These are phyloP conservation scores for Ophiothrix spiculata DNA, from an alignment of 35 echinoderm and acorn worm genomes.

Conservation along the genomic window DNA sequence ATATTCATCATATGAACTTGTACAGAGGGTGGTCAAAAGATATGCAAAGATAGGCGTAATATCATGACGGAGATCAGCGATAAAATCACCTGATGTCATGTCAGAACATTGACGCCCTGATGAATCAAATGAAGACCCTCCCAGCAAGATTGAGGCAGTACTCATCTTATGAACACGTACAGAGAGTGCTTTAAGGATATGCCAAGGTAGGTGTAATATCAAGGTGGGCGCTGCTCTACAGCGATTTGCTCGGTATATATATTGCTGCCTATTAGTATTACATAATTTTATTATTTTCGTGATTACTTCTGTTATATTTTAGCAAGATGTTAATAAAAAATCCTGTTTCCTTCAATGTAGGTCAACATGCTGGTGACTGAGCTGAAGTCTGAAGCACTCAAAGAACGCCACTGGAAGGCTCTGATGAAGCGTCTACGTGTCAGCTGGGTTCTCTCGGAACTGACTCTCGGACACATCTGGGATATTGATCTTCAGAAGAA, in stretches of 20 bases:
- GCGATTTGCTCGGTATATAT: too few species aligned
- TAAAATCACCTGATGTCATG: too few species aligned
- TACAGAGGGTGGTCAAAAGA: slow-evolving; percentile 86
- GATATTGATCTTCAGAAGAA: slow-evolving; percentile 95
- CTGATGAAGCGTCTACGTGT: slow-evolving; percentile 92
- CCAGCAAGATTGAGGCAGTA: slow-evolving; percentile 90
- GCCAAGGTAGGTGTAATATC: slow-evolving; percentile 82
- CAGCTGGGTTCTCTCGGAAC: slow-evolving; percentile 93
- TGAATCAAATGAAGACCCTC: slow-evolving; percentile 71
- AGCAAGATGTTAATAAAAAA: too few species aligned
- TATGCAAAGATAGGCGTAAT: slow-evolving; percentile 99
- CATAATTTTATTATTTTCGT: too few species aligned
- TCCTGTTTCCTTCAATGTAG: too few species aligned
- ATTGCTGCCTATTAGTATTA: too few species aligned
- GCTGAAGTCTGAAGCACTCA: slow-evolving; percentile 97
- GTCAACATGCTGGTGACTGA: slow-evolving; percentile 94
- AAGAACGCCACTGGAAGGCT: slow-evolving; percentile 99
- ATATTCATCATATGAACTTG: slow-evolving; percentile 97
- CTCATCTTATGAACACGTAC: slow-evolving; percentile 92
- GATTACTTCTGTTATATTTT: too few species aligned
- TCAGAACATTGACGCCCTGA: slow-evolving; percentile 79
- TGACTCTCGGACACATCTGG: slow-evolving; percentile 96
- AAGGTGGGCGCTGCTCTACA: too few species aligned
- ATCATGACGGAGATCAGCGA: too few species aligned
- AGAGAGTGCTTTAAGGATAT: slow-evolving; percentile 83